Base-by-base conservation (phyloP, 1,140 invertebrate species). In the Achatina immaculata region DNA sequence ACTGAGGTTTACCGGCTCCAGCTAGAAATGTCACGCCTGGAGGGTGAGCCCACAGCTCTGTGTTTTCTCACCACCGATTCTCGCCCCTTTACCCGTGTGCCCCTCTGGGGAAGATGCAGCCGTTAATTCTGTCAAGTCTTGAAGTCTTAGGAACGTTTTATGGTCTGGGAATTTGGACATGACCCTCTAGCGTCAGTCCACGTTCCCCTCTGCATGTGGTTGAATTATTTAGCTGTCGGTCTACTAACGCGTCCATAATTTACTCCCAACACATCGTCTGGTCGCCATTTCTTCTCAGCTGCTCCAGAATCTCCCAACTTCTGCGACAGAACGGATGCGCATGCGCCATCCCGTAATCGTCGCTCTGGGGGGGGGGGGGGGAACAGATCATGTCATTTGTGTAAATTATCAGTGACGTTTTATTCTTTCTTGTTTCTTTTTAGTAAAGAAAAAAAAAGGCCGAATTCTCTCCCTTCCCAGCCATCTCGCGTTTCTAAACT, bases 171-270 rank as follows among this genome's bases (percentile, higher is more conserved):
- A 42, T 69, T 34, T 69, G 38, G 68, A 42, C 24, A 43, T 69
- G 38, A 69, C 36, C n/a, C 1, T 28, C 6, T 40, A 6, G 36
- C 1, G 38, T 38, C 24, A 21, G 0, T 28, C 7, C 19, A 16
- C 7, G 16, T 28, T 34, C n/a, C 58, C 58, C 28, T 19, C 31
- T 62, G 58, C 58, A 6, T 31, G 21, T 34, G 58, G n/a, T 28
- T 62, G 58, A 62, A 62, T 62, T 62, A 62, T 62, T 62, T 62
- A 62, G 58, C 58, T 62, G 58, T 4, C 58, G 2, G 58, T 31
- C 58, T 62, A 62, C 58, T 6, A 62, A 62, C 16, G n/a, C n/a
- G n/a, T 62, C n/a, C 58, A 62, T 62, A 62, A 62, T 31, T 62
- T 62, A 62, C n/a, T 2, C 58, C 4, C 4, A 62, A 62, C 28